Percentiles rank a stretch among this genome's conserved stretches.
These are phyloP conservation scores for Fistularia commersonii DNA, from an alignment of 2,797 vertebrate species.

Conservation along the genomic window DNA sequence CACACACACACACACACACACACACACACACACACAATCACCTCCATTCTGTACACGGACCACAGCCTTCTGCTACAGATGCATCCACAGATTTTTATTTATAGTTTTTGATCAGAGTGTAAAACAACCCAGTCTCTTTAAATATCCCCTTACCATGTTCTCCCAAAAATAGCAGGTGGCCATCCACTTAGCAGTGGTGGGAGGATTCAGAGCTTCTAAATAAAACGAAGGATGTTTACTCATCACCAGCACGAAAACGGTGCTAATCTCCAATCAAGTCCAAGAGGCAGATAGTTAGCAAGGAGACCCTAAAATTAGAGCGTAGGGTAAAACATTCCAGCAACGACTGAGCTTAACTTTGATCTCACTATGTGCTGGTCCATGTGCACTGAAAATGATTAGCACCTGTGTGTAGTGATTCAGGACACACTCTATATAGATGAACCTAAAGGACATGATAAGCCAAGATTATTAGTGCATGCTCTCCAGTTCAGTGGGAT, in stretches of 20 bases:
- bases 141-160: constrained; percentile 48
- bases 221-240: constrained; percentile 72
- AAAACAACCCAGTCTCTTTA: constrained; percentile 65
- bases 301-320: constrained; percentile 69
- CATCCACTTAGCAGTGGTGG: constrained; percentile 58
- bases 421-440: constrained; percentile 56
- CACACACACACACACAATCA: constrained; percentile 43
- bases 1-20: constrained; percentile 32
- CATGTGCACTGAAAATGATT: constrained; percentile 69
- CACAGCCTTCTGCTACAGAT: constrained; percentile 10
- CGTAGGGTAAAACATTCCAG: constrained; percentile 58
- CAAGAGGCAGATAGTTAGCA: constrained; percentile 73
- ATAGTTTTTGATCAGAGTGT: constrained; percentile 73
- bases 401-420: constrained; percentile 63
- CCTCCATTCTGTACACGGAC: constrained; percentile 29
- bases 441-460: constrained; percentile 50
- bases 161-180: constrained; percentile 71
- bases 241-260: constrained; percentile 63
- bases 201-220: constrained; percentile 62
- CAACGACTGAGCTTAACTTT: constrained; percentile 63
- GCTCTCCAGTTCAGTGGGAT: constrained; percentile 38
- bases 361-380: constrained; percentile 58
- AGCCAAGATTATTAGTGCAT: constrained; percentile 38
- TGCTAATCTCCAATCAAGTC: constrained; percentile 78
- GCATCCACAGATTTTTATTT: constrained; percentile 73